Conservation (phyloP, 2,888 invertebrate species). For the Notodonta dromedarius region DNA sequence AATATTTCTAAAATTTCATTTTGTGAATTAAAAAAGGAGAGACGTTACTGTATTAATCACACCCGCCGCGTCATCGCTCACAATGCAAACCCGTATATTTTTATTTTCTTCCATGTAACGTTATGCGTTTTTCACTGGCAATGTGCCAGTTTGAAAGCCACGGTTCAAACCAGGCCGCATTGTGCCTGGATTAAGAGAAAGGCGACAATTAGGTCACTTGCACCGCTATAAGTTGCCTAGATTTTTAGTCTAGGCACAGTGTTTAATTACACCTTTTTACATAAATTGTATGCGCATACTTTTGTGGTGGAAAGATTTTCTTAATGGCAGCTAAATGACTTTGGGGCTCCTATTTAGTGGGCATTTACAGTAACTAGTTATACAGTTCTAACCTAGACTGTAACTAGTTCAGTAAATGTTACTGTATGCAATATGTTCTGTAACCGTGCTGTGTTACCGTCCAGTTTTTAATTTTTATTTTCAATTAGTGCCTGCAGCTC, state of each 20-base stretch:
- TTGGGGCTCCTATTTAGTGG: no score
- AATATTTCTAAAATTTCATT: no score
- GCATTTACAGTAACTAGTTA: no score
- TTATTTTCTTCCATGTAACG: constrained; percentile 22
- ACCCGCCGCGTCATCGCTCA: constrained; percentile 17
- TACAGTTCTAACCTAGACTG: no score
- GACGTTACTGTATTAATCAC: constrained; percentile 2
- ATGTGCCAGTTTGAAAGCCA: constrained; percentile 29
- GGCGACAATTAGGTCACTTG: constrained; percentile 23
- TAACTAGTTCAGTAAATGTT: no score
- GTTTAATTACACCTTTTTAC: not conserved
- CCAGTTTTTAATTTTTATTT: no score
- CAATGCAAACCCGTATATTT: constrained; percentile 23
- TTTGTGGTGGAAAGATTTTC: no score
- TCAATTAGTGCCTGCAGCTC: no score
- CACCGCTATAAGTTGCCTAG: constrained; percentile 14
- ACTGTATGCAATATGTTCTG: no score
- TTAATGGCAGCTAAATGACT: no score
- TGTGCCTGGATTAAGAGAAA: constrained; percentile 39
- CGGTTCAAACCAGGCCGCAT: constrained; percentile 40
- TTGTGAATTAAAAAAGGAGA: no score
- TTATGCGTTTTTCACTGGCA: constrained; percentile 48
- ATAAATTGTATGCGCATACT: not conserved
- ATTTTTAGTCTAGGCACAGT: constrained; percentile 14
- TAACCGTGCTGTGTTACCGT: no score